Evolutionary conservation across 2,797 vertebrate species (phyloP), one percentile per base, ranked within the genome.

Genomic region (Astyanax mexicanus): DNA sequence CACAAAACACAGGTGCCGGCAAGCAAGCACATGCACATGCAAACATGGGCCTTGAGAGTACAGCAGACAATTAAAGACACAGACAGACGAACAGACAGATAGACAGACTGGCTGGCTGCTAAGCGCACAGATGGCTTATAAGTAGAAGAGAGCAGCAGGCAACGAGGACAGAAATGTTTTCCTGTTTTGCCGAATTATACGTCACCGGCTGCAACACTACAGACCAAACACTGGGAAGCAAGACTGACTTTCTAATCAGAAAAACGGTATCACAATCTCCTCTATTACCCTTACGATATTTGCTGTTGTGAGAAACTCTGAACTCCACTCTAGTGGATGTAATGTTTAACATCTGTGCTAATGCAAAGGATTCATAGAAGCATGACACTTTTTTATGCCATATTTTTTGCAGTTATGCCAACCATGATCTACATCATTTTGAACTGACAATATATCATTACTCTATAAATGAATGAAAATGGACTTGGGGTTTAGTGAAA

Each of bases 41-140:
- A 64, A 4, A 11, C 5, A 17, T 70, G 21, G 13, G 68, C 37
- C 23, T 32, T 57, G 52, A 52, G 4, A 55, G 21, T 13, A 11
- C 15, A 57, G 15, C n/a, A 62, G 21, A 80, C 77, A 54, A 32
- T 45, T 52, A 70, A 17, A 60, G n/a, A 57, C 23, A 72, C 37
- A 62, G 19, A 60, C 55, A 74, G 9, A 44, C 21, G n/a, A n/a
- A 32, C 4, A 72, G 6, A 61, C 2, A 11, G 49, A 45, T 15
- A 60, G 12, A 47, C 21, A 72, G 54, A 62, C 65, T 80, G 15
- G 38, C 58, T 52, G 27, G n/a, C 35, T 25, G 45, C 45, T 29
- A 37, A 65, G 51, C 65, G 57, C n/a, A 61, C 19, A 49, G 19
- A 62, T 19, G 65, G 51, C 69, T 57, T 11, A 66, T 45, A 51